These are phyloP conservation scores for Taxidea taxus DNA, from an alignment of 2,113 vertebrate genomes.

Conservation along the genomic window DNA sequence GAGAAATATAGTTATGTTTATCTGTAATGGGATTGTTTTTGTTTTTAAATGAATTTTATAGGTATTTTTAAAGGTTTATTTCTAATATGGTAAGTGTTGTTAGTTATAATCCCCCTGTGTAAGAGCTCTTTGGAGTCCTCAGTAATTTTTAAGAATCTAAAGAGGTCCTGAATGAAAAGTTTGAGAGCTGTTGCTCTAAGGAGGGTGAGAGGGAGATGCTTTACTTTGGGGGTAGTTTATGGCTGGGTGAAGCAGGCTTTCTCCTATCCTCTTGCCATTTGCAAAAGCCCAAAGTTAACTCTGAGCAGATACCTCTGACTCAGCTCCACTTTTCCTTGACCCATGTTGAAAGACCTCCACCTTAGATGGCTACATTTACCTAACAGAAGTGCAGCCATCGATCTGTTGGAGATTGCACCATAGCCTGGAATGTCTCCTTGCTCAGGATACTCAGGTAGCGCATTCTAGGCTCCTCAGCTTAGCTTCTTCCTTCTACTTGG, in stretches of 20 bases:
- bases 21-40: background rate
- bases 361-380: background rate
- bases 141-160: background rate
- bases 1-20: background rate
- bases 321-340: background rate
- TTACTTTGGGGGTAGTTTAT: background rate
- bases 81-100: background rate
- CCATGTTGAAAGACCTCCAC: background rate
- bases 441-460: background rate
- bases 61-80: background rate
- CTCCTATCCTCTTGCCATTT: background rate
- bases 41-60: background rate
- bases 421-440: background rate
- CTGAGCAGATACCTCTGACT: background rate
- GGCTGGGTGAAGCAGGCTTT: background rate
- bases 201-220: background rate
- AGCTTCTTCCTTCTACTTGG: background rate
- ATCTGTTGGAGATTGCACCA: background rate
- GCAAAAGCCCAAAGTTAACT: background rate
- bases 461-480: background rate
- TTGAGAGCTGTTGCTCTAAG: background rate
- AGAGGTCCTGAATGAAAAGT: background rate
- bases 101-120: background rate
- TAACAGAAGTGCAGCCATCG: background rate
- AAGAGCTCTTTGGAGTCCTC: background rate